phyloP scores from a whole-genome alignment of 2,113 vertebrate species.

The Electrona antarctica region DNA sequence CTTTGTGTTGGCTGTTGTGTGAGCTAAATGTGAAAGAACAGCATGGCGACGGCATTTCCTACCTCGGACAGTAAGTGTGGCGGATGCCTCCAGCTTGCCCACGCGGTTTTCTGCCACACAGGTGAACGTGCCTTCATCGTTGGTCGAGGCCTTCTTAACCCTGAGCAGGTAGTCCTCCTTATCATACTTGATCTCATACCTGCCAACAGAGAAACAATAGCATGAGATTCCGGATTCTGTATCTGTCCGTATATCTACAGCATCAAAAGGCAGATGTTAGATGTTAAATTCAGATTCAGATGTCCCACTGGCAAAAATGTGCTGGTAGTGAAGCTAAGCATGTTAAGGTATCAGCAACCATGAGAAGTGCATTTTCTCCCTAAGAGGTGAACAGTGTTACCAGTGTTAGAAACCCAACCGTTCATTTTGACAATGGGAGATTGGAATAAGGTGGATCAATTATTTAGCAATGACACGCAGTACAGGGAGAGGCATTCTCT shows the following conservation, averaged over 20 bases:
- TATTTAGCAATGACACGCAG: conserved; percentile 76
- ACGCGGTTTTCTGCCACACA: conserved; percentile 96
- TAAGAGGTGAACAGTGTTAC: conserved; percentile 10
- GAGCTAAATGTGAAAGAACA: background rate
- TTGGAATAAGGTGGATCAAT: conserved; percentile 62
- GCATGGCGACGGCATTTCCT: conserved; percentile 35
- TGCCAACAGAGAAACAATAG: conserved; percentile 61
- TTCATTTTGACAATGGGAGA: conserved; percentile 63
- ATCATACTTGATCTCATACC: conserved; percentile 96
- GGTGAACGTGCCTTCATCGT: conserved; percentile 90
- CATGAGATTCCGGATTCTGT: conserved; percentile 9
- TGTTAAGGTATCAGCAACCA: conserved; percentile 7
- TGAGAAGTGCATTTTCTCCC: conserved; percentile 21
- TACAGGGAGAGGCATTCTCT: conserved; percentile 55
- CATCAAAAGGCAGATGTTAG: conserved; percentile 6
- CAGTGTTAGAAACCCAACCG: conserved; percentile 15
- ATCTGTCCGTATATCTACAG: background rate
- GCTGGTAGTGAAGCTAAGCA: background rate
- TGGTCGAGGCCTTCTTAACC: conserved; percentile 88
- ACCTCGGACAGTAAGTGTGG: conserved; percentile 96
- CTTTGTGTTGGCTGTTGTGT: conserved; percentile 15
- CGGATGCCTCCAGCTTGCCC: conserved; percentile 92
- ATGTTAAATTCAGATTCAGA: conserved; percentile 12
- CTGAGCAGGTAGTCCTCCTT: conserved; percentile 95
- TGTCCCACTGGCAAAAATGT: background rate